Percentiles rank a stretch among this genome's conserved stretches.
Conservation (phyloP, 2,113 vertebrate genomes). For the Neofelis nebulosa region DNA sequence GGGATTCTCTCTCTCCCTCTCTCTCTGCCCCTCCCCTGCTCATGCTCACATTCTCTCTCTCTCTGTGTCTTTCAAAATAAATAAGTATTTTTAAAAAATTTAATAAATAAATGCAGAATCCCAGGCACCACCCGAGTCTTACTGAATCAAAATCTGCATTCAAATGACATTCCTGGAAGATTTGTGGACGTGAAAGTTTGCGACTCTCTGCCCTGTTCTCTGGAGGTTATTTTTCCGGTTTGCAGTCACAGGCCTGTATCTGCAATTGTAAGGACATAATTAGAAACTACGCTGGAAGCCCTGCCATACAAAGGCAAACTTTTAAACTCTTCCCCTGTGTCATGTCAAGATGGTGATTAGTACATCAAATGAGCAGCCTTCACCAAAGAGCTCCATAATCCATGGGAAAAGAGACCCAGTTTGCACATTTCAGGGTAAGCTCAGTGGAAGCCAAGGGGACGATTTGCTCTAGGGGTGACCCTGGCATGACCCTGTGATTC, state of each 20-base stretch:
- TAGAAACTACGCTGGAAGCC: conserved; percentile 47
- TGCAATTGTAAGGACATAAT: not conserved
- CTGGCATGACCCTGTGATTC: conserved; percentile 51
- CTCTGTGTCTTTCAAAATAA: no score
- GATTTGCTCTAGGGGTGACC: conserved; percentile 50
- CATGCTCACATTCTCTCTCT: no score
- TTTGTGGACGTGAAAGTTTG: not conserved
- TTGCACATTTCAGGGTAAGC: conserved; percentile 52
- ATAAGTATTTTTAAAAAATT: no score
- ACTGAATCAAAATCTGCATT: not conserved
- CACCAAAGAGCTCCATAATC: conserved; percentile 44
- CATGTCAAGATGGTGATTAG: conserved; percentile 51
- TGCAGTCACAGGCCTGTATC: not conserved
- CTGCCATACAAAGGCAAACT: not conserved
- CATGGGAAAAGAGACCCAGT: conserved; percentile 47
- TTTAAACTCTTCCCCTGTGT: not conserved
- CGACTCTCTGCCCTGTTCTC: not conserved
- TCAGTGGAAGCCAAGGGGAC: conserved; percentile 48
- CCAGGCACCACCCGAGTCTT: not conserved
- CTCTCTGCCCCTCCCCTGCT: no score
- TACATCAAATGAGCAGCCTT: conserved; percentile 30
- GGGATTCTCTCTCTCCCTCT: no score
- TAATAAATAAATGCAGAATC: not conserved
- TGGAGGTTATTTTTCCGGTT: not conserved
- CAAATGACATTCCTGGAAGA: not conserved